Conservation (phyloP, 2,888 invertebrate genomes). For the Neoaliturus tenellus region DNA sequence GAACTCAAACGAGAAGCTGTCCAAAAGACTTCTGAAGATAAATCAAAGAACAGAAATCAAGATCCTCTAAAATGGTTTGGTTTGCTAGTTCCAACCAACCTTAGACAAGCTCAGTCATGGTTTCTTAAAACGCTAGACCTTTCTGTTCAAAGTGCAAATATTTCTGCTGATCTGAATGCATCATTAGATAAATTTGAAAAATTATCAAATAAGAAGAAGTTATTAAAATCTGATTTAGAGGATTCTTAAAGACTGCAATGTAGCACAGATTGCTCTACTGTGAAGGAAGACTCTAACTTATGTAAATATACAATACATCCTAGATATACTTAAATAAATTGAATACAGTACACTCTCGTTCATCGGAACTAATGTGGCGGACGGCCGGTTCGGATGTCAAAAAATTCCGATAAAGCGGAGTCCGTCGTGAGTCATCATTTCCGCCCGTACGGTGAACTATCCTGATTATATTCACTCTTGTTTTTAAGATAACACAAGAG, state of each 20-base stretch:
- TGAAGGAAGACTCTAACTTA: no score
- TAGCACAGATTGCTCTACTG: no score
- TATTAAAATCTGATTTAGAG: conserved; percentile 63
- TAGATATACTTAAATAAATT: no score
- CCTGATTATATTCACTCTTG: no score
- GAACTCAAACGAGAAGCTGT: conserved; percentile 42
- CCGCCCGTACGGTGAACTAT: no score
- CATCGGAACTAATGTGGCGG: no score
- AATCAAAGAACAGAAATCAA: conserved; percentile 55
- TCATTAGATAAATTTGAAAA: conserved; percentile 69
- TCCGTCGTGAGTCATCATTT: no score
- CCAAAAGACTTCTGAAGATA: conserved; percentile 46
- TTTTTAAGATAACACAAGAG: no score
- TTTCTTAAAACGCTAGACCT: conserved; percentile 83
- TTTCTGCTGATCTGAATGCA: conserved; percentile 78
- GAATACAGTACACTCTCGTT: no score
- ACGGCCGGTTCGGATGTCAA: no score
- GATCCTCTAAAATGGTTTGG: conserved; percentile 94
- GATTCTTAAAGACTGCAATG: not conserved
- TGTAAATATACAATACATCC: no score
- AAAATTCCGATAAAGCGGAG: no score
- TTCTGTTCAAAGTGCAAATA: conserved; percentile 81
- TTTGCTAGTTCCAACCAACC: conserved; percentile 86
- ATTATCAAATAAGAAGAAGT: conserved; percentile 65
- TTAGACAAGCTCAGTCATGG: conserved; percentile 83